Conservation (phyloP, 2,113 vertebrate genomes). For the Vireo altiloquus region DNA sequence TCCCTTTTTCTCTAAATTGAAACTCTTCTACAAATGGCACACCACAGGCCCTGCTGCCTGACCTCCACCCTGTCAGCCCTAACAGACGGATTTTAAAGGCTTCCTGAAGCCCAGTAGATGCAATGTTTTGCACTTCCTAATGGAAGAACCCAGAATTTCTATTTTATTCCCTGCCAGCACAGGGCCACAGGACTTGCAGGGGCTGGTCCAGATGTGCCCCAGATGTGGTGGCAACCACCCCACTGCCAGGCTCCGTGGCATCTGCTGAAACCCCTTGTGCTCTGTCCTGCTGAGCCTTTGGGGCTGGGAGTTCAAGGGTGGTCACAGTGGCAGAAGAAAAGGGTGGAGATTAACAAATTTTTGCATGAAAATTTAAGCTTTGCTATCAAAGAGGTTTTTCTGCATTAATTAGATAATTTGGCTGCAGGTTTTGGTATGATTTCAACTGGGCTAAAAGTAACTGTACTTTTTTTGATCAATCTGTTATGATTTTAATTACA, state of each 20-base stretch:
- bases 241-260: accelerated
- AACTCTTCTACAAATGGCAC: neutral
- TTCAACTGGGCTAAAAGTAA: neutral
- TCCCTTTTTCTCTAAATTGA: neutral
- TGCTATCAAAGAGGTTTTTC: neutral
- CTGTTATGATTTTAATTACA: neutral
- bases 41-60: neutral
- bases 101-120: neutral
- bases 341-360: accelerated
- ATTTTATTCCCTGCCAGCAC: neutral
- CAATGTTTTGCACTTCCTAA: neutral
- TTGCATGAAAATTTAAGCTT: neutral
- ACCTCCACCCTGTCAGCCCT: neutral
- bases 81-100: neutral
- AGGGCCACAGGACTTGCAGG: neutral
- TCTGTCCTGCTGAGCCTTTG: neutral
- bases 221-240: neutral
- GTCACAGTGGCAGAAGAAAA: neutral
- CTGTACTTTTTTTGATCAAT: neutral
- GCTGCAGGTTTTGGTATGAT: neutral
- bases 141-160: neutral
- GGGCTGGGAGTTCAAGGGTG: accelerated
- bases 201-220: accelerated
- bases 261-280: neutral
- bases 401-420: neutral